Percentiles rank a stretch among this genome's conserved stretches.
phyloP scores from a whole-genome alignment of 2,797 vertebrate species.

The Phataginus tricuspis region DNA sequence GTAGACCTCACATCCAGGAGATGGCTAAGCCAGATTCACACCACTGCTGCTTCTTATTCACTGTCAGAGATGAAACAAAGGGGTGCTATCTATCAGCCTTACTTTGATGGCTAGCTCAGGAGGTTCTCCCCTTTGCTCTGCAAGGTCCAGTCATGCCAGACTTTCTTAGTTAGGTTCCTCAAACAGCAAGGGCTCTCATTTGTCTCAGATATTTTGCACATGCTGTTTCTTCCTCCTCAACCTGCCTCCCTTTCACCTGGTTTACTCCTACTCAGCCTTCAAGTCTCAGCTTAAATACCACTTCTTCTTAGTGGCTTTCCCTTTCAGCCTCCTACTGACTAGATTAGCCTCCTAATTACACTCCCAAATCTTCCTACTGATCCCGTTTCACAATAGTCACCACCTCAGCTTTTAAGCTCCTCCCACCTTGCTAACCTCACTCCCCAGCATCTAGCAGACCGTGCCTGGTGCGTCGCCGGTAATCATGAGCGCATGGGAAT shows the following conservation, averaged over 20 bases:
- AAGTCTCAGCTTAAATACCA: neutral
- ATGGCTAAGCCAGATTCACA: too few relatives aligned
- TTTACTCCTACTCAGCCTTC: neutral
- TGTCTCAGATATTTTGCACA: neutral
- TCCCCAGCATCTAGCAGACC: neutral
- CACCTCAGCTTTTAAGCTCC: neutral
- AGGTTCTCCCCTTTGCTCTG: neutral
- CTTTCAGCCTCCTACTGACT: neutral
- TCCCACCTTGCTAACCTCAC: neutral
- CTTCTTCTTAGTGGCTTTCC: neutral
- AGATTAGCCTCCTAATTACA: neutral
- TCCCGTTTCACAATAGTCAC: neutral
- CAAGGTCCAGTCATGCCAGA: neutral
- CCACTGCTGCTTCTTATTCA: neutral
- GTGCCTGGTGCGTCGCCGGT: neutral
- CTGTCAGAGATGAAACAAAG: neutral
- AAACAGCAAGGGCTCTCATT: neutral
- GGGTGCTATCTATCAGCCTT: neutral
- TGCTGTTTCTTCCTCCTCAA: neutral
- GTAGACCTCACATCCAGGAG: neutral
- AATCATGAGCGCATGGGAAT: neutral
- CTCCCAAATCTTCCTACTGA: neutral
- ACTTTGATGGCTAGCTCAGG: neutral
- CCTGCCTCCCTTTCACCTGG: neutral
- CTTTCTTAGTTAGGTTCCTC: slow-evolving; percentile 10